Percentiles rank a stretch among this genome's conserved stretches.
Evolutionary conservation across 1,140 invertebrate genomes (phyloP).

Genomic region (Ceratina australensis): DNA sequence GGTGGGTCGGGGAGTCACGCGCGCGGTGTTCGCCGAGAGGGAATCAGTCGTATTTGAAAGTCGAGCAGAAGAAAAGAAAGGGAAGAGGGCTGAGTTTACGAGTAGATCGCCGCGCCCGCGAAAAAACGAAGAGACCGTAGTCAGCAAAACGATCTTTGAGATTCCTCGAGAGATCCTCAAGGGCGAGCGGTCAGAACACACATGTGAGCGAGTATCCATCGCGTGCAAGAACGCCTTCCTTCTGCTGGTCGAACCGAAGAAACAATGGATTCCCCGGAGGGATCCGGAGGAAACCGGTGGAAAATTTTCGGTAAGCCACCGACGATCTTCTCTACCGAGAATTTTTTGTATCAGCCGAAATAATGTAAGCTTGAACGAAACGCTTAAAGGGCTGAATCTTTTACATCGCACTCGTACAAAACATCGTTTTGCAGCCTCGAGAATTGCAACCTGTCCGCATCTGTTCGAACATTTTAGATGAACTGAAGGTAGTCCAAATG

Average conservation of each 20-base stretch:
- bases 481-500: too few species aligned
- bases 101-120: not conserved
- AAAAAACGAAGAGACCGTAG: not conserved
- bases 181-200: conserved; percentile 14
- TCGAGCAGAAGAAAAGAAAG: not conserved
- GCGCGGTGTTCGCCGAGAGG: not conserved
- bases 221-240: conserved; percentile 26
- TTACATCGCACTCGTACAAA: too few species aligned
- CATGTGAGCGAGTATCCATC: conserved; percentile 9
- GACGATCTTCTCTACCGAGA: not conserved
- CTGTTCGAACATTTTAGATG: too few species aligned
- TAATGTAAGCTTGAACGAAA: too few species aligned
- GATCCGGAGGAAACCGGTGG: not conserved
- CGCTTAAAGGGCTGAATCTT: too few species aligned
- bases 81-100: conserved; percentile 17
- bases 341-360: too few species aligned
- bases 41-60: conserved; percentile 1
- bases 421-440: too few species aligned
- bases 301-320: not conserved
- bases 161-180: conserved; percentile 37
- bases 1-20: not conserved
- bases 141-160: conserved; percentile 35
- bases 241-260: conserved; percentile 9
- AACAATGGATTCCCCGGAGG: not conserved
- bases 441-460: too few species aligned